Conservation (phyloP, 92 coral and sea anemone species). For the Porites lobata region DNA sequence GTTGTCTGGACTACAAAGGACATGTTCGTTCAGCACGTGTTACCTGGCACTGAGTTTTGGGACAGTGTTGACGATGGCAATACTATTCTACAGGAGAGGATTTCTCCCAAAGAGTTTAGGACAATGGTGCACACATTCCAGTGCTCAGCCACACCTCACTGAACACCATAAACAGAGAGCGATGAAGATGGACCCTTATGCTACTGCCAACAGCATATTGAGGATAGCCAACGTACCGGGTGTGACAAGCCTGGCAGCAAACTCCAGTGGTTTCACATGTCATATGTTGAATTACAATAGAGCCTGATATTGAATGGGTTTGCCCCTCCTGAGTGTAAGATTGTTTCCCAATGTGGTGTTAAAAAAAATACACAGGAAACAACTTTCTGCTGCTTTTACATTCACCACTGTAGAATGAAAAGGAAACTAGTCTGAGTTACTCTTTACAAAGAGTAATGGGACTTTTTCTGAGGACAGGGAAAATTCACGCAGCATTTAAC, state of each 20-base stretch:
- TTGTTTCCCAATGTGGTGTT: not conserved
- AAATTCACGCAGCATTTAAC: no score
- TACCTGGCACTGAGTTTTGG: conserved; percentile 67
- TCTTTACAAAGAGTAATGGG: no score
- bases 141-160: not conserved
- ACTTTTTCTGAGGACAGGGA: no score
- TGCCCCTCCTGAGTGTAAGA: conserved; percentile 45
- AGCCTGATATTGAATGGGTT: conserved; percentile 59
- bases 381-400: no score
- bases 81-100: conserved; percentile 37
- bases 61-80: conserved; percentile 43
- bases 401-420: no score
- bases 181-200: conserved; percentile 53
- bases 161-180: not conserved
- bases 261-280: conserved; percentile 67
- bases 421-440: no score
- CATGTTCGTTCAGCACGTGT: conserved; percentile 32
- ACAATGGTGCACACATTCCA: conserved; percentile 38
- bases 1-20: conserved; percentile 39
- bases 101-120: conserved; percentile 59
- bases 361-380: not conserved
- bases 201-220: conserved; percentile 48
- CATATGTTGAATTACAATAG: conserved; percentile 41
- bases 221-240: conserved; percentile 55
- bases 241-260: conserved; percentile 66